Evolutionary conservation across 2,113 vertebrate genomes (phyloP).

Genomic region (Caranx melampygus): DNA sequence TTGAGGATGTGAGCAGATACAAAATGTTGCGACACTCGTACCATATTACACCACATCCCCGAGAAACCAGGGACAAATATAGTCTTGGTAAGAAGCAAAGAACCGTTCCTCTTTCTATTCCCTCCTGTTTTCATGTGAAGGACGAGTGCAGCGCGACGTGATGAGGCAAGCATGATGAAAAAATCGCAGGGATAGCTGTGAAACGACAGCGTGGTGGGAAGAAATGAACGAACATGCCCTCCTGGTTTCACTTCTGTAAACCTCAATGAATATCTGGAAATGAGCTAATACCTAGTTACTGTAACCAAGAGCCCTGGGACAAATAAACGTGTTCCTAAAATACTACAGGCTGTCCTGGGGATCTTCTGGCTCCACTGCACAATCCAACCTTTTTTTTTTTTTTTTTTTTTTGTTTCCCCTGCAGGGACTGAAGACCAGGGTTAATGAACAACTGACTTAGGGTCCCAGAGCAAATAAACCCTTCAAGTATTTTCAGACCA

Average conservation of each 20-base stretch:
- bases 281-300: constrained; percentile 56
- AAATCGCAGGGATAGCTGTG: constrained; percentile 14
- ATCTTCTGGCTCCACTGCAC: constrained; percentile 2
- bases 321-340: constrained; percentile 61
- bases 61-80: constrained; percentile 47
- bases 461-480: constrained; percentile 58
- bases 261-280: constrained; percentile 55
- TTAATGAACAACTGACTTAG: constrained; percentile 67
- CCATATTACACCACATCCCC: constrained; percentile 46
- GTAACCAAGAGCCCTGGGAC: constrained; percentile 54
- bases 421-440: constrained; percentile 29
- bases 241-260: constrained; percentile 77
- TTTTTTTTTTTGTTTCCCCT: neutral
- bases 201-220: constrained; percentile 39
- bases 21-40: constrained; percentile 40
- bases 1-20: constrained; percentile 64
- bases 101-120: constrained; percentile 63
- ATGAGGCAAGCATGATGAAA: constrained; percentile 6
- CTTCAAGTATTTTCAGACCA: constrained; percentile 33
- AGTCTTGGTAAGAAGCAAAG: constrained; percentile 49
- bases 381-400: neutral
- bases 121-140: constrained; percentile 37
- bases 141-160: constrained; percentile 24
- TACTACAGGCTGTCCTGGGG: constrained; percentile 21
- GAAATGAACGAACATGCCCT: constrained; percentile 46